A percentile compares a stretch with the other conserved stretches of the same genome.
phyloP scores from a whole-genome alignment of 2,797 vertebrate genomes.

The Trachops cirrhosus region DNA sequence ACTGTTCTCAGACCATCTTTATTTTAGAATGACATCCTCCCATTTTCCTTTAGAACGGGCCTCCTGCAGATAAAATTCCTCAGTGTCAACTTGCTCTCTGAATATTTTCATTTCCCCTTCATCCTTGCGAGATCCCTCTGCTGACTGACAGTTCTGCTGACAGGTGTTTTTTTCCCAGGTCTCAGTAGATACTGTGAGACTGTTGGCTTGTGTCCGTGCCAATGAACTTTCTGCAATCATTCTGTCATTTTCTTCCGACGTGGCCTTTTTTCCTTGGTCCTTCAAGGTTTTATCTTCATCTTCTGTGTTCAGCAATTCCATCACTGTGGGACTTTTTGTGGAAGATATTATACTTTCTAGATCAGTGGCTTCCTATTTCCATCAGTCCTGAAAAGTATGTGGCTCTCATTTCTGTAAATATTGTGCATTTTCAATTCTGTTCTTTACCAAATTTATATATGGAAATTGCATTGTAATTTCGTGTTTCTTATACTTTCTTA shows the following conservation, averaged over 20 bases:
- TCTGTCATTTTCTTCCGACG: neutral
- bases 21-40: neutral
- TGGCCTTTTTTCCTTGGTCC: neutral
- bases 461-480: neutral
- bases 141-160: conserved; percentile 20
- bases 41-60: neutral
- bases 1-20: neutral
- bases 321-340: neutral
- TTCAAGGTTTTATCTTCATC: conserved; percentile 30
- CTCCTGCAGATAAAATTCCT: neutral
- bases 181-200: neutral
- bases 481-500: neutral
- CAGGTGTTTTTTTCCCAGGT: neutral
- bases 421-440: neutral
- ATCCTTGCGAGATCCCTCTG: neutral
- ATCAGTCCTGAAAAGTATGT: neutral
- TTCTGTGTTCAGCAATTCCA: neutral
- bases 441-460: neutral
- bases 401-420: neutral
- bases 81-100: neutral
- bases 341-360: neutral
- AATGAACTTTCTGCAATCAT: neutral
- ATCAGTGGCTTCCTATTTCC: neutral
- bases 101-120: conserved; percentile 24
- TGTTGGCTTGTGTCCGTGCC: neutral